Percentiles rank a stretch among this genome's conserved stretches.
Evolutionary conservation across 2,888 invertebrate species (phyloP).

Genomic region (Myopa testacea): DNA sequence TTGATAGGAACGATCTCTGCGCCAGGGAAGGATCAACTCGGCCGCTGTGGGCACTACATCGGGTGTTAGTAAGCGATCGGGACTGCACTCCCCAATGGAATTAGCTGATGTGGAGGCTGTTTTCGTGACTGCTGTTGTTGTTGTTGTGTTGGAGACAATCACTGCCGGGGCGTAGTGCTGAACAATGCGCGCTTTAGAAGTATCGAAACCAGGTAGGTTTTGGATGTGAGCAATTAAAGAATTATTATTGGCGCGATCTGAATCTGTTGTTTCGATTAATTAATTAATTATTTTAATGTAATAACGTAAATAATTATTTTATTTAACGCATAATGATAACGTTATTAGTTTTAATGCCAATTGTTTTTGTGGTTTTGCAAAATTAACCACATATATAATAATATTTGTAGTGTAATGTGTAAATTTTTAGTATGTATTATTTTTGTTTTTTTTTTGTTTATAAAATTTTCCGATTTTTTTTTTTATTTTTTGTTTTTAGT

Average conservation of each 20-base stretch:
- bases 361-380: conserved; percentile 1
- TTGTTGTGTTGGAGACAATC: conserved; percentile 55
- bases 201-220: conserved; percentile 77
- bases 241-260: conserved; percentile 74
- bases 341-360: conserved; percentile 7
- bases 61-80: conserved; percentile 65
- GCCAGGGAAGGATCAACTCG: conserved; percentile 88
- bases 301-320: background rate
- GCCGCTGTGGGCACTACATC: conserved; percentile 80
- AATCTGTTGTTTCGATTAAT: conserved; percentile 61
- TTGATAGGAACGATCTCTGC: conserved; percentile 79
- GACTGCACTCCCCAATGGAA: conserved; percentile 49
- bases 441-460: conserved; percentile 34
- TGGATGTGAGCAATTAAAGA: conserved; percentile 78
- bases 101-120: conserved; percentile 64
- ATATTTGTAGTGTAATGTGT: too few species aligned
- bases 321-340: background rate
- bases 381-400: too few species aligned
- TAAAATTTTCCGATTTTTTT: background rate
- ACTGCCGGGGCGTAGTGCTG: conserved; percentile 75
- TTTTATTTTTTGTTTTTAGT: conserved; percentile 22
- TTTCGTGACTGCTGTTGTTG: conserved; percentile 60
- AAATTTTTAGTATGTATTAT: too few species aligned
- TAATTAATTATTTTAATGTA: conserved; percentile 16
- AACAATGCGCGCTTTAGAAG: conserved; percentile 77